Conservation (phyloP, 2,888 invertebrate species). For the Drosophila kuntzei region DNA sequence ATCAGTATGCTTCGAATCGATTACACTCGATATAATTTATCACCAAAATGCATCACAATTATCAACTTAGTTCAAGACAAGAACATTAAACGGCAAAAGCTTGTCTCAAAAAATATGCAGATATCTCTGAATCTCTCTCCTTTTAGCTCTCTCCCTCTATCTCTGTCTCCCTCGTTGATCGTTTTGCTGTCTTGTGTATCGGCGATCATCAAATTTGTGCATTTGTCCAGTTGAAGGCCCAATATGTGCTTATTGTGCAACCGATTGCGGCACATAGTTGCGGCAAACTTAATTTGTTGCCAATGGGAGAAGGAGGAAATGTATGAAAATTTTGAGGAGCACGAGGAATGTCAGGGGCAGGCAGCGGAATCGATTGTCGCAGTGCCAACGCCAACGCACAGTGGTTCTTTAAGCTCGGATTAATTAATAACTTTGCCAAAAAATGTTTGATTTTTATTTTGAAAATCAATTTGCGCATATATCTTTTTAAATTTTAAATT, state of each 20-base stretch:
- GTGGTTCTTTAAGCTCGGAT: background rate
- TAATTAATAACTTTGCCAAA: background rate
- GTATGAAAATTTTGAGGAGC: background rate
- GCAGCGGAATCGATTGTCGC: constrained; percentile 39
- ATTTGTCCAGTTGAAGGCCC: constrained; percentile 55
- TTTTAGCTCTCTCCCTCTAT: background rate
- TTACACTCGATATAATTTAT: constrained; percentile 1
- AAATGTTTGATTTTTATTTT: too few species aligned
- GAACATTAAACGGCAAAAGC: background rate
- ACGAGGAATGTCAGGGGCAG: constrained; percentile 24
- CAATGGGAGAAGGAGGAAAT: constrained; percentile 12
- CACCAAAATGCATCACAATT: background rate
- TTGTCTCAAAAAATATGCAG: background rate
- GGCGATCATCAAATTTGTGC: constrained; percentile 48
- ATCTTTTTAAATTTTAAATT: too few species aligned
- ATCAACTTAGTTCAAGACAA: background rate
- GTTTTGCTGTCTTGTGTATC: constrained; percentile 3
- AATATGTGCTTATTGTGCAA: constrained; percentile 51
- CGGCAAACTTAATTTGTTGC: constrained; percentile 63
- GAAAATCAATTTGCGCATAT: too few species aligned
- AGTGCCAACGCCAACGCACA: constrained; percentile 32
- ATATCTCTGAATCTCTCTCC: background rate
- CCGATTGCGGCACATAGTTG: constrained; percentile 53
- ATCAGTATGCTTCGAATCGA: background rate
- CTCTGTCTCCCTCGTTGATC: background rate